Percentiles rank a stretch among this genome's conserved stretches.
Evolutionary conservation across 92 coral and sea anemone species (phyloP).

Genomic region (Actinernus sp.): DNA sequence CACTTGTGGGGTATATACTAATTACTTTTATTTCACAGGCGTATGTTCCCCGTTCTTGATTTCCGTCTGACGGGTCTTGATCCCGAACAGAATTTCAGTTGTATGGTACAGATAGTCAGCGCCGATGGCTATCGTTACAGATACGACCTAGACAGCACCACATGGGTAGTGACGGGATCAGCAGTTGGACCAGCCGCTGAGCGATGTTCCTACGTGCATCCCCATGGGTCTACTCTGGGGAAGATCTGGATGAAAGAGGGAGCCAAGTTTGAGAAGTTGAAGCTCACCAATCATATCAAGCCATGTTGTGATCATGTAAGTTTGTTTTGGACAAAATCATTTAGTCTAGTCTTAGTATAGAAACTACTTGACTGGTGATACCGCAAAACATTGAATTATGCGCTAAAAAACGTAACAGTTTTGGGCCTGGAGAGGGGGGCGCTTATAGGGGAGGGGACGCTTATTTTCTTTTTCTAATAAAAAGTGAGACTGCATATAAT

Average conservation of each 20-base stretch:
- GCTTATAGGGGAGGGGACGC: too few species aligned
- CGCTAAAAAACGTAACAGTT: neutral
- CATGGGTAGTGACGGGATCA: conserved; percentile 67
- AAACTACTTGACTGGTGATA: too few species aligned
- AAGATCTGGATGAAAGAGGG: conserved; percentile 77
- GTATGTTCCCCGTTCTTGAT: conserved; percentile 92
- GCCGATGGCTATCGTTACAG: conserved; percentile 83
- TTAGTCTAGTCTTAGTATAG: too few species aligned
- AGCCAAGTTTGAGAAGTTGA: conserved; percentile 83
- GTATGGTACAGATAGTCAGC: conserved; percentile 74
- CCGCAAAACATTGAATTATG: too few species aligned
- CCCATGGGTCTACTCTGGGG: conserved; percentile 85
- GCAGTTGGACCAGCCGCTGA: conserved; percentile 44
- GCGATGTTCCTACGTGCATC: conserved; percentile 68
- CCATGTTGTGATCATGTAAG: conserved; percentile 72
- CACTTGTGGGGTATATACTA: too few species aligned
- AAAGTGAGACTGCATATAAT: too few species aligned
- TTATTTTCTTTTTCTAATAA: too few species aligned
- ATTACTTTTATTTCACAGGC: conserved; percentile 31
- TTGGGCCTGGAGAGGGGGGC: neutral
- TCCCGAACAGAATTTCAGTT: conserved; percentile 78
- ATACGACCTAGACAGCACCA: conserved; percentile 41
- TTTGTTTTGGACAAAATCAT: neutral
- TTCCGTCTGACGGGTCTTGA: conserved; percentile 77
- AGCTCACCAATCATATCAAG: conserved; percentile 73